Base-by-base conservation (phyloP, 1,140 invertebrate species). In the Diachasma alloeum region DNA sequence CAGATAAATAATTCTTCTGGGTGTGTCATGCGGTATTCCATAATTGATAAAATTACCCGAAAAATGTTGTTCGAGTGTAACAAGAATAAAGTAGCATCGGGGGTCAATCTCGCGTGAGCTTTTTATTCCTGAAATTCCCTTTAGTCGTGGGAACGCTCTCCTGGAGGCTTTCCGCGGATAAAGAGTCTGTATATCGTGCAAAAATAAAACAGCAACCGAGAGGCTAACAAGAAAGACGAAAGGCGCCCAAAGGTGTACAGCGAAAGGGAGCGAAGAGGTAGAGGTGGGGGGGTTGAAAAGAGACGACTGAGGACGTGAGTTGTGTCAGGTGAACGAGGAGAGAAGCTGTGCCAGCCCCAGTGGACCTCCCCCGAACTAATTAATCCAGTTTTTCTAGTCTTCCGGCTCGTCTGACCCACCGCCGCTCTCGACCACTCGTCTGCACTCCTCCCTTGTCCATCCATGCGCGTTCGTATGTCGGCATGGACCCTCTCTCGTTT, bases 381-480 rank as follows among this genome's bases (percentile, higher is more conserved):
- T 66, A 66, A 66, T 66, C 59, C 59, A 66, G 24, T 66, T 66
- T 66, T 66, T 66, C 59, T 66, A 66, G 59, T 66, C 59, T 31
- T 66, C 31, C 66, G 59, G 36, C 67, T 48, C 42, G 26, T 22
- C 31, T 68, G 22, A 37, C 66, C 24, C 19, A 48, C 26, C 31
- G 22, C 46, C 17, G 24, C 36, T 59, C 24, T 63, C n/a, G 15
- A 53, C 48, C 48, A 53, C 48, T 53, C 48, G 48, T 53, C 48
- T 53, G 4, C 39, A 10, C 39, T 42, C 9, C 13, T 42, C 39
- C 39, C 39, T 42, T 42, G 39, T 37, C n/a, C 17, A 73, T 53
- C 42, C 48, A 56, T 39, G 70, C 31, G n/a, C 48, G 11, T 31
- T n/a, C 24, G 22, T 42, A 24, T 78, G 36, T 72, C 67, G 48